Percentiles rank a stretch among this genome's conserved stretches.
These are phyloP conservation scores for Polyommatus iphigenia DNA, from an alignment of 2,888 invertebrate species.

Conservation along the genomic window DNA sequence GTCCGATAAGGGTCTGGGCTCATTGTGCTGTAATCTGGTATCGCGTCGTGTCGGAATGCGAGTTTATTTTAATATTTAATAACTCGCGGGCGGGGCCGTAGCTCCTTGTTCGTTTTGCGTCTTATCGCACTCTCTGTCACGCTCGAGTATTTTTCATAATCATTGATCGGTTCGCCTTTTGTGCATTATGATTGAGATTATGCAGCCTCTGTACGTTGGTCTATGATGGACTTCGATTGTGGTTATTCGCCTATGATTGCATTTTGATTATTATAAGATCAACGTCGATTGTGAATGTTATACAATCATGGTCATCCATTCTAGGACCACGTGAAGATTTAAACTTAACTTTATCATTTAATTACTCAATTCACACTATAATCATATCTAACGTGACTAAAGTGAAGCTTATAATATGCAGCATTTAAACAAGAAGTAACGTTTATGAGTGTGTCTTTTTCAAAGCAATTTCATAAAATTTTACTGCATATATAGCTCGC, in stretches of 20 bases:
- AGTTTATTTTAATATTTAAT: slow-evolving; percentile 81
- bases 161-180: slow-evolving; percentile 59
- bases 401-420: background rate
- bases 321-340: too few species aligned
- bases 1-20: slow-evolving; percentile 74
- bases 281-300: background rate
- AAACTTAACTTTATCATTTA: too few species aligned
- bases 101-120: slow-evolving; percentile 72
- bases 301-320: too few species aligned
- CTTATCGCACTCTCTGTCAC: slow-evolving; percentile 76
- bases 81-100: slow-evolving; percentile 73
- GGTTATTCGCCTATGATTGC: background rate
- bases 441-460: background rate
- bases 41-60: slow-evolving; percentile 77
- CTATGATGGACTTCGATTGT: background rate
- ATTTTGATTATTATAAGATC: too few species aligned
- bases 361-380: too few species aligned
- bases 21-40: slow-evolving; percentile 78
- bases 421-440: background rate
- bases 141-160: slow-evolving; percentile 68
- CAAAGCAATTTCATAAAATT: background rate
- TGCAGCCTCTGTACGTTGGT: background rate
- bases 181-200: slow-evolving; percentile 30
- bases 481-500: background rate
- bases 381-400: background rate